Conservation (phyloP, 2,797 vertebrate genomes). For the Sebastes nivosus region DNA sequence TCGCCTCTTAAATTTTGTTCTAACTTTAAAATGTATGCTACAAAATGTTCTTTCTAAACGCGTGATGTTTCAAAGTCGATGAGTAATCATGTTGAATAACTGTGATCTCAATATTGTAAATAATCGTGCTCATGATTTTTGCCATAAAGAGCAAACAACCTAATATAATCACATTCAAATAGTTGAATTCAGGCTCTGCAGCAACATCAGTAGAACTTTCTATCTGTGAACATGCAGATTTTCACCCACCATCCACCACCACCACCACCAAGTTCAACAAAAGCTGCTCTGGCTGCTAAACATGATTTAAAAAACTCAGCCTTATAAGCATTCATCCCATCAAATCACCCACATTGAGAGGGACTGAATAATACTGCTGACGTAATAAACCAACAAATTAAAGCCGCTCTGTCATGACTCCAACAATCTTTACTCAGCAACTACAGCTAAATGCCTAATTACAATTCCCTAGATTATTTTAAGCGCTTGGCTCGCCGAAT, state of each 20-base stretch:
- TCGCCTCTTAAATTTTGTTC: neutral
- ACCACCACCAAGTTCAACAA: neutral
- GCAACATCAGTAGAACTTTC: neutral
- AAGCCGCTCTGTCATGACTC: slow-evolving; percentile 41
- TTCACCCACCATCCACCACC: neutral
- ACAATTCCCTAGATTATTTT: slow-evolving; percentile 46
- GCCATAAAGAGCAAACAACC: neutral
- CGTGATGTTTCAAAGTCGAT: neutral
- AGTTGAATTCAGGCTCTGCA: neutral
- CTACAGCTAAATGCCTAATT: slow-evolving; percentile 49
- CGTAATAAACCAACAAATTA: slow-evolving; percentile 45
- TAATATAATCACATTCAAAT: neutral
- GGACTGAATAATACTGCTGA: slow-evolving; percentile 22
- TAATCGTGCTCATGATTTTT: neutral
- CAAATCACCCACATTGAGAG: slow-evolving; percentile 1
- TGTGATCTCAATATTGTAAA: neutral
- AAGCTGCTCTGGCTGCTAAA: slow-evolving; percentile 10
- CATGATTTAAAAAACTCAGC: slow-evolving; percentile 7
- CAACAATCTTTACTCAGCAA: slow-evolving; percentile 40
- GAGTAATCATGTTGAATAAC: neutral
- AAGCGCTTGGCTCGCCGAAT: slow-evolving; percentile 20
- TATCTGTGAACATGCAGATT: neutral
- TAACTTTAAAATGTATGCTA: neutral
- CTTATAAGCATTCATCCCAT: slow-evolving; percentile 4
- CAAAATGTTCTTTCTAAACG: neutral